A percentile compares a stretch with the other conserved stretches of the same genome.
These are phyloP conservation scores for Scaptomyza flava DNA, from an alignment of 2,888 invertebrate species.

Conservation along the genomic window DNA sequence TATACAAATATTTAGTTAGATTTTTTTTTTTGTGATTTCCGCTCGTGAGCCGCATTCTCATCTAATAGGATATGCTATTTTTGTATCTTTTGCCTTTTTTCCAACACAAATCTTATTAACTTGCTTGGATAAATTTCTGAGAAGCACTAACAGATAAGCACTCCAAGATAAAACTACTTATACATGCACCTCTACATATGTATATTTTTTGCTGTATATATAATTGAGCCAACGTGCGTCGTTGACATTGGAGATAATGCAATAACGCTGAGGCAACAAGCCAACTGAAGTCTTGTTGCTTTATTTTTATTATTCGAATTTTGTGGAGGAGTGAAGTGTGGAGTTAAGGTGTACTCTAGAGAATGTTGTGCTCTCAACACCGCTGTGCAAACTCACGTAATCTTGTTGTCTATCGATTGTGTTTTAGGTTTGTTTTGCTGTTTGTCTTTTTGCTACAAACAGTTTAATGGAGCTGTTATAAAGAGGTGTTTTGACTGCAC, in stretches of 20 bases:
- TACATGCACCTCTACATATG: background rate
- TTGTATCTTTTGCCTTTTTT: slow-evolving; percentile 22
- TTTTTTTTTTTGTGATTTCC: slow-evolving; percentile 30
- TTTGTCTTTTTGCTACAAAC: too few relatives aligned
- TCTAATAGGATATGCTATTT: slow-evolving; percentile 55
- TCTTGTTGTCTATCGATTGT: slow-evolving; percentile 15
- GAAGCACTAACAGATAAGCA: slow-evolving; percentile 47
- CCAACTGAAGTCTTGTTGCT: slow-evolving; percentile 26
- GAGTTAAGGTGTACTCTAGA: background rate
- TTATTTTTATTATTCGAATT: background rate
- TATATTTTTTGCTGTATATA: slow-evolving; percentile 2
- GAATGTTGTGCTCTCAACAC: slow-evolving; percentile 1
- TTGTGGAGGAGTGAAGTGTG: slow-evolving; percentile 4
- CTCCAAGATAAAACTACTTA: slow-evolving; percentile 1
- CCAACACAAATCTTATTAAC: slow-evolving; percentile 46
- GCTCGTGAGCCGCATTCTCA: slow-evolving; percentile 50
- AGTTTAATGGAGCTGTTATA: background rate
- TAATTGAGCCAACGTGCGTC: slow-evolving; percentile 61
- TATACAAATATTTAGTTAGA: background rate
- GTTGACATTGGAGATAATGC: slow-evolving; percentile 61
- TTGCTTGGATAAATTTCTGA: slow-evolving; percentile 16
- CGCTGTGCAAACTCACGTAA: slow-evolving; percentile 31
- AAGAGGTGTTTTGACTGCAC: background rate
- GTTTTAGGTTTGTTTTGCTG: slow-evolving; percentile 5
- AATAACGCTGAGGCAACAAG: slow-evolving; percentile 54